Conservation (phyloP, 2,797 vertebrate genomes). For the Distichodus sexfasciatus region DNA sequence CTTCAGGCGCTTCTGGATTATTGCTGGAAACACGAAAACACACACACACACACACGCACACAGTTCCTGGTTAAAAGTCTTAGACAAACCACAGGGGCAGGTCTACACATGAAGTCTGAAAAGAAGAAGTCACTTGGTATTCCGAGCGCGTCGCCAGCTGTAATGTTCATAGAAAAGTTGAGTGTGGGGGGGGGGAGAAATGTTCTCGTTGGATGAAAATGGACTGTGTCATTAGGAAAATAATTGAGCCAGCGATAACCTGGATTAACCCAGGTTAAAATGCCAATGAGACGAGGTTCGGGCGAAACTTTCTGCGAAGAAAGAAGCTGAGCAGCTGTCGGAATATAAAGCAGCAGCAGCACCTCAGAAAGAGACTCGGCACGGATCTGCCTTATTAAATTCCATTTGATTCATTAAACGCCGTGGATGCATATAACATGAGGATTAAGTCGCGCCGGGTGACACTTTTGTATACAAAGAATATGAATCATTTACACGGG, state of each 20-base stretch:
- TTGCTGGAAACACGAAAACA: conserved; percentile 72
- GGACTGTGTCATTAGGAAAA: conserved; percentile 52
- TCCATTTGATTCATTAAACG: conserved; percentile 66
- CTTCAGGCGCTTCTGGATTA: conserved; percentile 98
- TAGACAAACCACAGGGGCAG: not conserved
- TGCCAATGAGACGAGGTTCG: conserved; percentile 53
- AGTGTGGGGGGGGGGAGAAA: not conserved
- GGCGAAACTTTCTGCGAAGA: conserved; percentile 55
- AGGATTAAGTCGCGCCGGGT: conserved; percentile 60
- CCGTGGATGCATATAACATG: conserved; percentile 72
- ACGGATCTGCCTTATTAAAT: conserved; percentile 76
- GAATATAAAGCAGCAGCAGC: conserved; percentile 63
- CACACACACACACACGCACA: conserved; percentile 15
- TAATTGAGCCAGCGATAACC: conserved; percentile 52
- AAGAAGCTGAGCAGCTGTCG: conserved; percentile 40
- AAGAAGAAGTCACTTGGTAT: not conserved
- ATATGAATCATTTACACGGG: conserved; percentile 56
- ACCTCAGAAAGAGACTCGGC: conserved; percentile 71
- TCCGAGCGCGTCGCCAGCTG: conserved; percentile 7
- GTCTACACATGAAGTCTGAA: conserved; percentile 3
- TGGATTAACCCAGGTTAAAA: conserved; percentile 53
- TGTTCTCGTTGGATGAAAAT: conserved; percentile 44
- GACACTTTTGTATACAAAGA: conserved; percentile 51
- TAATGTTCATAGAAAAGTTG: conserved; percentile 36
- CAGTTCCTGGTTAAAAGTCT: not conserved